A percentile compares a stretch with the other conserved stretches of the same genome.
Conservation (phyloP, 2,113 vertebrate species). For the Choloepus hoffmanni region DNA sequence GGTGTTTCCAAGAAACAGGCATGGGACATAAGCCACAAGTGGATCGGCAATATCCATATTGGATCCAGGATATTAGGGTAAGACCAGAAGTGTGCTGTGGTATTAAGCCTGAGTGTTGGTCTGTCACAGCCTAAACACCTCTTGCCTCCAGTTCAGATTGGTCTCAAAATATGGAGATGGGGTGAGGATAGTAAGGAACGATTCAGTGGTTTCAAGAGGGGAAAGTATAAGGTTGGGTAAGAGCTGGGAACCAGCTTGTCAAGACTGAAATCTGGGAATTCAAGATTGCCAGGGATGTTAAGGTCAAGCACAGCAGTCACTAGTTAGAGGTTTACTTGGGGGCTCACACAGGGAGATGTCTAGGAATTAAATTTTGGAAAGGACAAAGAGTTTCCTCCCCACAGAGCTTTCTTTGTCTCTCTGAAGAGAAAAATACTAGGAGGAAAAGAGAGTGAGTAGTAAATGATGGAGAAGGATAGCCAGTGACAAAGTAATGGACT, state of each 20-base stretch:
- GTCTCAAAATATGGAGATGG: background rate
- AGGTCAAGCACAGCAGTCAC: background rate
- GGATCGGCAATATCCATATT: background rate
- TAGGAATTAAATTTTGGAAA: slow-evolving; percentile 14
- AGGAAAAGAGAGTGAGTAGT: background rate
- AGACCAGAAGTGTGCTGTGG: background rate
- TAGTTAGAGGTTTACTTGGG: background rate
- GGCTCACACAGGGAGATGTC: background rate
- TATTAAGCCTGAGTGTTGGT: background rate
- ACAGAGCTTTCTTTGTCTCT: background rate
- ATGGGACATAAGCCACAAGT: too few relatives aligned
- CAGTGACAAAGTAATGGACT: background rate
- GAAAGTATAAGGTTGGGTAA: background rate
- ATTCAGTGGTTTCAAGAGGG: background rate
- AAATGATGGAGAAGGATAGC: background rate
- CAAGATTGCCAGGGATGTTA: background rate
- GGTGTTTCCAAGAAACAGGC: too few relatives aligned
- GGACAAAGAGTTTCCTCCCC: background rate
- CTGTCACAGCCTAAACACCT: background rate
- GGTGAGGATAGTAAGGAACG: background rate
- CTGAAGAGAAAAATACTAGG: background rate
- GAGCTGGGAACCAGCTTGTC: background rate
- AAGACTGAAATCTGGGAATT: background rate
- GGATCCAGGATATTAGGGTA: background rate
- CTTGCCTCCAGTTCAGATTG: background rate